Evolutionary conservation across 1,140 invertebrate species (phyloP).

Genomic region (Homarus americanus): DNA sequence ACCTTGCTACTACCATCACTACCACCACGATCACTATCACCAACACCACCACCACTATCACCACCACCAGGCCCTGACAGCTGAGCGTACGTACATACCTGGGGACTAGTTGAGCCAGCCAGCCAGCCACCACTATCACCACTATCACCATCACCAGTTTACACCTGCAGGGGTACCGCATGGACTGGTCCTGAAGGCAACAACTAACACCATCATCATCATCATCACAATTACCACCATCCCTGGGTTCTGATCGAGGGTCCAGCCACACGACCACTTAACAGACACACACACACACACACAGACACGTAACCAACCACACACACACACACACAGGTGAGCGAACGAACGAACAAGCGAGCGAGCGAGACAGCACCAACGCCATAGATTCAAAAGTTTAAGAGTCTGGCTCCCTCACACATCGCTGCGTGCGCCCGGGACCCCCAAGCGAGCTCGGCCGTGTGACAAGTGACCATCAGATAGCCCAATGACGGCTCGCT

Average conservation of each 20-base stretch:
- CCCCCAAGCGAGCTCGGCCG: conserved; percentile 35
- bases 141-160: conserved; percentile 13
- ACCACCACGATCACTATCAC: conserved; percentile 6
- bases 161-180: not conserved
- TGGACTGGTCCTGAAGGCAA: too few relatives aligned
- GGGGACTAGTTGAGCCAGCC: too few relatives aligned
- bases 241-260: too few relatives aligned
- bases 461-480: conserved; percentile 66
- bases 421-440: conserved; percentile 38
- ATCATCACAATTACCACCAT: too few relatives aligned
- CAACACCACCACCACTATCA: conserved; percentile 2
- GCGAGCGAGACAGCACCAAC: not conserved
- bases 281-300: too few relatives aligned
- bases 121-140: conserved; percentile 4
- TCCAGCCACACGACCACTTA: too few relatives aligned
- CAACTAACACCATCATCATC: too few relatives aligned
- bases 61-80: too few relatives aligned
- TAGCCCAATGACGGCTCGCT: conserved; percentile 59
- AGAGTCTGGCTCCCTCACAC: conserved; percentile 49
- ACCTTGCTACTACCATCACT: not conserved
- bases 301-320: too few relatives aligned
- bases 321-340: too few relatives aligned
- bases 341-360: too few relatives aligned
- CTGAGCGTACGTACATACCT: too few relatives aligned
- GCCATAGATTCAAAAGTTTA: conserved; percentile 58